These are phyloP conservation scores for Drosophila colorata DNA, from an alignment of 2,888 invertebrate species.

Conservation along the genomic window DNA sequence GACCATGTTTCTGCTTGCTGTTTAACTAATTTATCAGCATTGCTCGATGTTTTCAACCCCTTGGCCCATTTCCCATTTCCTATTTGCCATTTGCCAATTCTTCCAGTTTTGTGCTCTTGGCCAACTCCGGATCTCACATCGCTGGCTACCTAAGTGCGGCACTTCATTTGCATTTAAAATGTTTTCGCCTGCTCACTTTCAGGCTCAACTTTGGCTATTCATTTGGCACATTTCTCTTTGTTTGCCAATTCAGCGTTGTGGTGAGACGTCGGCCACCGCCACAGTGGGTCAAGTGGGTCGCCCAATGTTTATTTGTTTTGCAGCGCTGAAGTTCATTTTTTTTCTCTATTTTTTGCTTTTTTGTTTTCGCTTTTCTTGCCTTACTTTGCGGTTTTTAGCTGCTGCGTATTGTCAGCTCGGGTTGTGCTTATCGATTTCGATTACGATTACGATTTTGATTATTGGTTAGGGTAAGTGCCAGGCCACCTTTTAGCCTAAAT, in stretches of 20 bases:
- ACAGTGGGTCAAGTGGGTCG: slow-evolving; percentile 71
- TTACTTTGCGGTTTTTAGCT: slow-evolving; percentile 13
- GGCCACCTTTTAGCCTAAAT: background rate
- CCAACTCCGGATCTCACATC: slow-evolving; percentile 46
- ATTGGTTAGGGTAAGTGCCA: slow-evolving; percentile 7
- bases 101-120: slow-evolving; percentile 17
- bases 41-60: slow-evolving; percentile 38
- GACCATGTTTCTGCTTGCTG: slow-evolving; percentile 17
- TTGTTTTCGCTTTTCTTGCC: slow-evolving; percentile 4
- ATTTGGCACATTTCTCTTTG: slow-evolving; percentile 77
- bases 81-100: slow-evolving; percentile 2
- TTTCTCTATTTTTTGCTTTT: background rate
- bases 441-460: slow-evolving; percentile 28
- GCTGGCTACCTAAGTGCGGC: slow-evolving; percentile 68
- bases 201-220: slow-evolving; percentile 69
- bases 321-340: slow-evolving; percentile 15
- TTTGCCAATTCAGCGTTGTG: slow-evolving; percentile 50
- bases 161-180: slow-evolving; percentile 80
- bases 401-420: slow-evolving; percentile 7
- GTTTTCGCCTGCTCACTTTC: slow-evolving; percentile 69
- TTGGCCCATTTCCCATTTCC: slow-evolving; percentile 20
- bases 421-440: slow-evolving; percentile 36
- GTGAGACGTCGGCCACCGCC: slow-evolving; percentile 16
- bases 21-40: slow-evolving; percentile 62
- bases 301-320: slow-evolving; percentile 53